Evolutionary conservation across 2,113 vertebrate genomes (phyloP).

Genomic region (Stigmatopora argus): DNA sequence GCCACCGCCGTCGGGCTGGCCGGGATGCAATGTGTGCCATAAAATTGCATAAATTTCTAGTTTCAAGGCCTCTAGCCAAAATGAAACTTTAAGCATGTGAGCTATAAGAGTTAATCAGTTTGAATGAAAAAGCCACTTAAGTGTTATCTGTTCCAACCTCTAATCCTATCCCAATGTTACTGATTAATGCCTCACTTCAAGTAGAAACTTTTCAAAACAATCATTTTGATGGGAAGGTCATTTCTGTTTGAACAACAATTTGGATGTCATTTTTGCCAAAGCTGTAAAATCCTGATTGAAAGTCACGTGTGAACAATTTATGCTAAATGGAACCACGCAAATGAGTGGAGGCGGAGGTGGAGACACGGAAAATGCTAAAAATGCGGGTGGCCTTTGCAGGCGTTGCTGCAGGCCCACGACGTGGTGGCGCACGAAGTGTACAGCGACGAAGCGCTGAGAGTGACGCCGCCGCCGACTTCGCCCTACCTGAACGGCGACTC

Average conservation of each 20-base stretch:
- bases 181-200: slow-evolving; percentile 33
- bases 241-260: no score
- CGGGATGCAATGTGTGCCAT: no score
- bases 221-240: no score
- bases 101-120: slow-evolving; percentile 21
- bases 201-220: neutral
- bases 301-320: no score
- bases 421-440: slow-evolving; percentile 99
- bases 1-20: neutral
- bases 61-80: neutral
- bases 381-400: slow-evolving; percentile 61
- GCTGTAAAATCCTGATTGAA: no score
- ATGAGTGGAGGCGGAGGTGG: no score
- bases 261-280: no score
- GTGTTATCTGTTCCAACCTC: slow-evolving; percentile 6
- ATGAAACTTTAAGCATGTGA: neutral
- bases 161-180: slow-evolving; percentile 30
- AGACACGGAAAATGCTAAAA: no score
- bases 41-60: no score
- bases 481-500: slow-evolving; percentile 97
- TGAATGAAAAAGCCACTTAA: neutral
- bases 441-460: slow-evolving; percentile 94
- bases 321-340: no score
- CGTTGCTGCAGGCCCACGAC: slow-evolving; percentile 97
- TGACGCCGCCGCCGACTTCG: slow-evolving; percentile 94